phyloP scores from a whole-genome alignment of 1,140 invertebrate species.

The Pemphigus obesinymphae region DNA sequence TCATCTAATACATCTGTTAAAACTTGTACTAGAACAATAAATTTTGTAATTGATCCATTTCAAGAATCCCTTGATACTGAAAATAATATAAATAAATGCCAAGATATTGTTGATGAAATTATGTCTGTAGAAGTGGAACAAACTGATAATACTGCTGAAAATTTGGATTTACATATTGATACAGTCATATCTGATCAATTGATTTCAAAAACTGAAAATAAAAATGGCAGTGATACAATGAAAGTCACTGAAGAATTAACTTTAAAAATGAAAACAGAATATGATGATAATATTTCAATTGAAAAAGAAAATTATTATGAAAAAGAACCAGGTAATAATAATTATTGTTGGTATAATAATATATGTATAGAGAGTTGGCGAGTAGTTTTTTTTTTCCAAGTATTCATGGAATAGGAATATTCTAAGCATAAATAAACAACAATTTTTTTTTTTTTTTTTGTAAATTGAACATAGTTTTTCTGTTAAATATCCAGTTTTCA shows the following conservation, averaged over 20 bases:
- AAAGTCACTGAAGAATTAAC: not conserved
- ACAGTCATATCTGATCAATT: not conserved
- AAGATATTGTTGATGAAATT: not conserved
- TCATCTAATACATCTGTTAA: not conserved
- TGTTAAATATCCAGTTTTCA: too few species aligned
- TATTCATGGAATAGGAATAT: too few species aligned
- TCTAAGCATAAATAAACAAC: too few species aligned
- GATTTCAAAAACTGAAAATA: not conserved
- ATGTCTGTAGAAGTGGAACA: not conserved
- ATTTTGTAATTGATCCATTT: not conserved
- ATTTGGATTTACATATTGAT: not conserved
- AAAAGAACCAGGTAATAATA: constrained; percentile 3
- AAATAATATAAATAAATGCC: not conserved
- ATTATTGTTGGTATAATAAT: not conserved
- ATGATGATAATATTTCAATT: not conserved
- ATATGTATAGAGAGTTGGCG: too few species aligned
- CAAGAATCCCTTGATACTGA: not conserved
- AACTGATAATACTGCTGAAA: not conserved
- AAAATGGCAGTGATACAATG: not conserved
- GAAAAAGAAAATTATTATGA: not conserved
- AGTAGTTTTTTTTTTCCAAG: too few species aligned
- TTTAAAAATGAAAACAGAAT: not conserved
- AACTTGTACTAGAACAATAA: not conserved
- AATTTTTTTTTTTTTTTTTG: too few species aligned
- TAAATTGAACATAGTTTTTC: too few species aligned